A percentile compares a stretch with the other conserved stretches of the same genome.
These are phyloP conservation scores for Thomomys bottae DNA, from an alignment of 2,113 vertebrate species.

Conservation along the genomic window DNA sequence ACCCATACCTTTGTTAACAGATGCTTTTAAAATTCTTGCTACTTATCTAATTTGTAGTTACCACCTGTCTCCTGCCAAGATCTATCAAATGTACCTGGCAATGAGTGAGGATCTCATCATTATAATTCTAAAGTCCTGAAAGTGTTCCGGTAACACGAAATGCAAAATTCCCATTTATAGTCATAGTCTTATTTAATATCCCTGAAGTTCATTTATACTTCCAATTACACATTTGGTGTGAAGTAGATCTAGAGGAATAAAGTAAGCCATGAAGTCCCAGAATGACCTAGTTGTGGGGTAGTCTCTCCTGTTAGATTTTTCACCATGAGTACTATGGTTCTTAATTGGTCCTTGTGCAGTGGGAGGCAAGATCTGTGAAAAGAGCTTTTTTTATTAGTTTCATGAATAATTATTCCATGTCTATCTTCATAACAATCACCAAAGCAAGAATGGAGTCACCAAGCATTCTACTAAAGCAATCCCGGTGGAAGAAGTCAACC, in stretches of 20 bases:
- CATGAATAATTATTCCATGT: constrained; percentile 31
- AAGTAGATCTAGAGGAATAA: not conserved
- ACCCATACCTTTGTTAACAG: not conserved
- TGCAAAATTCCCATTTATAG: constrained; percentile 13
- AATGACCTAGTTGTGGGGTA: not conserved
- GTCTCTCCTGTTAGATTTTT: not conserved
- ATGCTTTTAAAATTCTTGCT: not conserved
- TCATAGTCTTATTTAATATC: constrained; percentile 9
- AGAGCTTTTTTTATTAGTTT: constrained; percentile 31
- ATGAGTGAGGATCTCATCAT: not conserved
- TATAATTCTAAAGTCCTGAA: constrained; percentile 7
- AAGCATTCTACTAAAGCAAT: constrained; percentile 1
- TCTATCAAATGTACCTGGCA: not conserved
- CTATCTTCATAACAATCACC: constrained; percentile 44
- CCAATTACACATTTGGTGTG: constrained; percentile 18
- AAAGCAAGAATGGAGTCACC: constrained; percentile 35
- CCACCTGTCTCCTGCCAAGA: not conserved
- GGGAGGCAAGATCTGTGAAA: constrained; percentile 39
- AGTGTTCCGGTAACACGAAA: constrained; percentile 24
- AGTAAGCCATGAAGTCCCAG: not conserved
- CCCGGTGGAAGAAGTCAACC: not conserved
- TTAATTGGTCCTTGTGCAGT: not conserved
- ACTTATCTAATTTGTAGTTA: not conserved
- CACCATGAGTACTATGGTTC: constrained; percentile 11
- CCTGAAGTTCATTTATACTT: constrained; percentile 9